Evolutionary conservation across 2,113 vertebrate genomes (phyloP), one percentile per base, ranked within the genome.

Genomic region (Amphilophus citrinellus): DNA sequence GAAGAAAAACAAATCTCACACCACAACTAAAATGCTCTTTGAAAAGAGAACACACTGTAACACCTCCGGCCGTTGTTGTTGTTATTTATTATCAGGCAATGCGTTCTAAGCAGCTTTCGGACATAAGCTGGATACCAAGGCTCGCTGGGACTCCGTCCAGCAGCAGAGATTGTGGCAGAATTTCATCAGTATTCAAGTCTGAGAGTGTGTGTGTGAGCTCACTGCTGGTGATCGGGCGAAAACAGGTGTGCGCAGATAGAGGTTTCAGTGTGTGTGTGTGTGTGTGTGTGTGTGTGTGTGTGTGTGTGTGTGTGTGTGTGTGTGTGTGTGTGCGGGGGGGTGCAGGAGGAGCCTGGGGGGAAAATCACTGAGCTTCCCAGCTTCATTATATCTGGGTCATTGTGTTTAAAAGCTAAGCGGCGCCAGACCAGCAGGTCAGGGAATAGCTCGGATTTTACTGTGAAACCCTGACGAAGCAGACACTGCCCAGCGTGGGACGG

Each of bases 371-470:
- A 73, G 68, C 68, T 47, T 73, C 47, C 30, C 68, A 73, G 68
- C 47, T 73, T 56, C 66, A 73, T 73, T 73, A 73, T 73, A 73
- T 53, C 66, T 73, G 47, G 27, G 68, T 53, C 68, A 73, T 53
- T 73, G 66, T 73, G 66, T 73, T 73, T 73, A 73, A 73, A 73
- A 73, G 66, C 66, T 73, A 53, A 73, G 66, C 17, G 66, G 44
- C 17, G 27, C 24, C 66, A 73, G 66, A 73, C 44, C 66, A 73
- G 66, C 66, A 73, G 66, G 66, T 73, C 66, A 53, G 44, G 66
- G 44, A 53, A 73, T 73, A 73, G 66, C 27, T 73, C 27, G 3
- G 44, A 73, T 73, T 73, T 73, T 73, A 53, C 24, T 73, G 66
- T 73, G 66, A 32, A 73, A 73, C 66, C 66, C 6, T 53, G 66